Conservation (phyloP, 1,140 invertebrate genomes). For the Papilio polyxenes region DNA sequence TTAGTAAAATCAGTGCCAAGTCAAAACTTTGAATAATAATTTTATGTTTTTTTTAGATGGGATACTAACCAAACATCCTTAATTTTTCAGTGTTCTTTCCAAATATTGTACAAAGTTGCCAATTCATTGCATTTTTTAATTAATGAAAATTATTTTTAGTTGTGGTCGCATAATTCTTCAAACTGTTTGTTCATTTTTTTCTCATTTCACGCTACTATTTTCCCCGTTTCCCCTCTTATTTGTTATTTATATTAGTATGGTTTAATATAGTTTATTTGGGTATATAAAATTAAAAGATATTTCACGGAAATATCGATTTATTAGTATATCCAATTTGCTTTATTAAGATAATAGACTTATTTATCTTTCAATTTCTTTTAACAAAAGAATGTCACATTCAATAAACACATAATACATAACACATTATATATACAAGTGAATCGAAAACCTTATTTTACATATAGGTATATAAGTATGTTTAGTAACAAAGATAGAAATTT, state of each 20-base stretch:
- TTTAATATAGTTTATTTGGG: neutral
- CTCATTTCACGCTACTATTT: too few species aligned
- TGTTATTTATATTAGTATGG: too few species aligned
- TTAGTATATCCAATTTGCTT: neutral
- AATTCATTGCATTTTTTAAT: too few species aligned
- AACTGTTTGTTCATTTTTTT: too few species aligned
- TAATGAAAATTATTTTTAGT: too few species aligned
- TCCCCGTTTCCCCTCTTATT: too few species aligned
- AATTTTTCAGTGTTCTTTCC: too few species aligned
- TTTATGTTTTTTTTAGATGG: too few species aligned
- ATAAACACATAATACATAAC: neutral
- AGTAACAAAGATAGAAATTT: slow-evolving; percentile 28
- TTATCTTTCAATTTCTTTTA: neutral
- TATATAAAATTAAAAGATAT: neutral
- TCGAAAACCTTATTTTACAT: neutral
- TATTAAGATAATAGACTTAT: slow-evolving; percentile 4
- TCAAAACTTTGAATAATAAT: neutral
- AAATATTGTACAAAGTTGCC: too few species aligned
- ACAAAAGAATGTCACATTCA: neutral
- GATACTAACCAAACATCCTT: too few species aligned
- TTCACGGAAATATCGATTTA: slow-evolving; percentile 14
- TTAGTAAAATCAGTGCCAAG: neutral
- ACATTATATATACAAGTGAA: neutral
- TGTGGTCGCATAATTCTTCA: too few species aligned
- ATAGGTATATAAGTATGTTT: neutral